Evolutionary conservation across 2,888 invertebrate genomes (phyloP), one percentile per base, ranked within the genome.

Genomic region (Asteroscopus sphinx): DNA sequence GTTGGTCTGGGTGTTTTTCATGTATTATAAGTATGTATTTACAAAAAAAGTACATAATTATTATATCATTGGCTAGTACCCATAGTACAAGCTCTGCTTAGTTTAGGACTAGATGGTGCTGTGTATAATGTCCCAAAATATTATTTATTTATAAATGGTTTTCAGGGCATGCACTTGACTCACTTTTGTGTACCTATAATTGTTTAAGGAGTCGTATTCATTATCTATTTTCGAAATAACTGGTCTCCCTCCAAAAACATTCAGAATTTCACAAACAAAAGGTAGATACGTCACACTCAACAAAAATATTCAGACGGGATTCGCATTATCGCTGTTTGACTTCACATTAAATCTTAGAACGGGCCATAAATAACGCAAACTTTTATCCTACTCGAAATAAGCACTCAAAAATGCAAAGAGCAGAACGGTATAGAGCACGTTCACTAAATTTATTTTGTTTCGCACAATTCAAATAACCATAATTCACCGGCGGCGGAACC

Each of bases 381-480:
- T 94, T 93, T 94, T 94, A 93, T 94, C 94, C 93, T 85, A 81
- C 89, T 85, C 88, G 92, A 94, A 94, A 94, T 94, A 94, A 94
- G 94, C 94, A 94, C 94, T 94, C 94, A 94, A 94, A 94, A 94
- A 94, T 94, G 94, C 94, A 94, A 93, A 93, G 92, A 93, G 93
- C 93, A 93, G 90, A 92, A 92, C 93, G 88, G 85, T 78, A 92
- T 89, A 93, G 92, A 88, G 93, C 94, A 94, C 94, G 94, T 94
- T 92, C 92, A 88, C 87, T 92, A 92, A 94, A 94, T 94, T 94
- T 94, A 94, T 94, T 93, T 93, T 93, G 94, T 93, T 93, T 93
- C 93, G 89, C 85, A 93, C 93, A 93, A 93, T 94, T 94, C 93
- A 94, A 94, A 94, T 94, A 94, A 94, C 94, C 94, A 94, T 94